Evolutionary conservation across 2,113 vertebrate genomes (phyloP).

Genomic region (Pogona vitticeps): DNA sequence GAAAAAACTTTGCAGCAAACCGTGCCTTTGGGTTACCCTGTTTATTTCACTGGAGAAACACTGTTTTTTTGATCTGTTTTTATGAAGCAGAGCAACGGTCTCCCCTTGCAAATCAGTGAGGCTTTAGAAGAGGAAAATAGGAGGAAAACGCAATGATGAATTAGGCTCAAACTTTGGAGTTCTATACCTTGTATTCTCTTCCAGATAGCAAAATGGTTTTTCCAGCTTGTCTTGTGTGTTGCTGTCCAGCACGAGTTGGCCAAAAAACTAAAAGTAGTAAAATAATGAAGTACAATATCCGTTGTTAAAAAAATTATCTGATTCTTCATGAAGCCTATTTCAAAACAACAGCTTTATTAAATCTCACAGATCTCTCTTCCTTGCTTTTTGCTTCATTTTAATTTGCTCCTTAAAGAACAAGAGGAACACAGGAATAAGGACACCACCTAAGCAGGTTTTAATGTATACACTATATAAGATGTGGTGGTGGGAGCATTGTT

Average conservation of each 20-base stretch:
- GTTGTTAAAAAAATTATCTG: background rate
- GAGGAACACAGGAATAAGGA: background rate
- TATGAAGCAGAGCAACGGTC: constrained; percentile 10
- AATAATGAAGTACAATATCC: background rate
- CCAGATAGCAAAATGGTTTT: background rate
- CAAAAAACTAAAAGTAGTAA: background rate
- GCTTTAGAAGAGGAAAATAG: background rate
- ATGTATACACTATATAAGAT: background rate
- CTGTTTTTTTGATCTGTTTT: background rate
- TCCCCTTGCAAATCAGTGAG: background rate
- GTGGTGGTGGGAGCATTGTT: background rate
- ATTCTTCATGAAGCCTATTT: background rate
- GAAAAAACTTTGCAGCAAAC: background rate
- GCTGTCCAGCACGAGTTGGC: background rate
- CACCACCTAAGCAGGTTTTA: background rate
- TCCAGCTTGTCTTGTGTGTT: background rate
- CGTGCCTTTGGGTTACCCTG: background rate
- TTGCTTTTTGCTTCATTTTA: background rate
- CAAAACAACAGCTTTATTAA: background rate
- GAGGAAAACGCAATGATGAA: background rate
- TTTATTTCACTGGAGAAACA: constrained; percentile 1
- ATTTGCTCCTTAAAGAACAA: background rate
- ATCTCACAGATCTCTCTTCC: background rate
- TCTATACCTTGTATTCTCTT: background rate
- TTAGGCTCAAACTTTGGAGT: background rate